These are phyloP conservation scores for Drosophila auraria DNA, from an alignment of 1,140 invertebrate species.

Conservation along the genomic window DNA sequence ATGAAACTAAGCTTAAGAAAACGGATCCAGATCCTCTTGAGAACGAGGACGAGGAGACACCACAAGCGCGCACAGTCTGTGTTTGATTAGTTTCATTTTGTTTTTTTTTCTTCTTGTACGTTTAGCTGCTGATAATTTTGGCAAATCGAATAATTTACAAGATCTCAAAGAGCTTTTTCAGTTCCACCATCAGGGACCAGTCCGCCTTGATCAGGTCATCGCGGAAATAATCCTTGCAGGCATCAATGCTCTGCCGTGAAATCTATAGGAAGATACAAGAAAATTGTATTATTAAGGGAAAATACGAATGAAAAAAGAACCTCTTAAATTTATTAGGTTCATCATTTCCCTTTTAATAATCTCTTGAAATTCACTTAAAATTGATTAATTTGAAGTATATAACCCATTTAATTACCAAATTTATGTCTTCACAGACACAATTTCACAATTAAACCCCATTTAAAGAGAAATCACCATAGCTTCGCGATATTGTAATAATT, in stretches of 20 bases:
- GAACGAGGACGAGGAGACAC: constrained; percentile 25
- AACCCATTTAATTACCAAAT: background rate
- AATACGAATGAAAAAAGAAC: background rate
- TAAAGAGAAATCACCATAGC: background rate
- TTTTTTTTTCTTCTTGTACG: constrained; percentile 22
- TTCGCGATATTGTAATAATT: background rate
- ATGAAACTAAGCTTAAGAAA: constrained; percentile 46
- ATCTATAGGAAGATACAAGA: constrained; percentile 90
- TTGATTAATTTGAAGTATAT: too few species aligned
- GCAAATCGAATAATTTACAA: constrained; percentile 88
- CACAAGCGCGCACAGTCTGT: constrained; percentile 65
- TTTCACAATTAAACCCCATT: constrained; percentile 4
- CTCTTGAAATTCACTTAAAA: background rate
- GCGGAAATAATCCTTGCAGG: constrained; percentile 99
- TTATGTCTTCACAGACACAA: background rate
- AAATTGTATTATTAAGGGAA: too few species aligned
- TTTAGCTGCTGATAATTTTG: constrained; percentile 43
- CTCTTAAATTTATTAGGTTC: too few species aligned
- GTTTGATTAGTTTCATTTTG: constrained; percentile 26
- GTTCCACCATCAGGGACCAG: constrained; percentile 99
- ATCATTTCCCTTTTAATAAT: too few species aligned
- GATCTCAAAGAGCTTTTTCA: constrained; percentile 99
- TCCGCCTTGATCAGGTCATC: constrained; percentile 98
- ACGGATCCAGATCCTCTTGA: constrained; percentile 25
- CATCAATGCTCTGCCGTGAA: constrained; percentile 98